Percentiles rank a stretch among this genome's conserved stretches.
Evolutionary conservation across 2,888 invertebrate species (phyloP).

Genomic region (Pammene fasciana): DNA sequence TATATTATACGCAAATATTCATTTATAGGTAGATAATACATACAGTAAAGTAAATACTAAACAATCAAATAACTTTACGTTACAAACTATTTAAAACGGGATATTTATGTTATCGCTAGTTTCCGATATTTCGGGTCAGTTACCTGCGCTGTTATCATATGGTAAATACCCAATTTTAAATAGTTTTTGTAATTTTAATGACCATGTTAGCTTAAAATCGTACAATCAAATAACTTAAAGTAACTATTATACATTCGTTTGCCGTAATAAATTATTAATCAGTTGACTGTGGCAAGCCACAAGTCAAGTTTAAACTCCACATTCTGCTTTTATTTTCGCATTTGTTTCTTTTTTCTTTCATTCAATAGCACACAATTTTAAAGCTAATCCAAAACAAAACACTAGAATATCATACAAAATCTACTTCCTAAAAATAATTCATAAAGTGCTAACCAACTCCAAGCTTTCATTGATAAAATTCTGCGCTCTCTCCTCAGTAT

Average conservation of each 20-base stretch:
- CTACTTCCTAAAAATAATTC: constrained; percentile 49
- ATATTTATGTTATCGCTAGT: no score
- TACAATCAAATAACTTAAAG: no score
- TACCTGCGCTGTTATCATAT: no score
- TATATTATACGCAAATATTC: neutral
- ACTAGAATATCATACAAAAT: constrained; percentile 32
- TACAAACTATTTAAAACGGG: no score
- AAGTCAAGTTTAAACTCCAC: neutral
- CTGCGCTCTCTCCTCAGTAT: constrained; percentile 65
- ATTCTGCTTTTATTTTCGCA: neutral
- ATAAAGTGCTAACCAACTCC: constrained; percentile 75
- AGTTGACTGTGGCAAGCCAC: neutral
- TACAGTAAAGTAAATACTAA: no score
- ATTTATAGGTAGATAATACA: neutral
- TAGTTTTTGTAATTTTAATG: no score
- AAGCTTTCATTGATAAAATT: constrained; percentile 77
- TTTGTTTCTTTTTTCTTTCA: neutral
- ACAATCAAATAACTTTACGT: no score
- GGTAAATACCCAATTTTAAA: no score
- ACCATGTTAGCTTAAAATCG: no score
- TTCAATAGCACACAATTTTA: neutral
- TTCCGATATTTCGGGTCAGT: no score
- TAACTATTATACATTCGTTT: neutral
- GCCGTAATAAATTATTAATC: neutral
- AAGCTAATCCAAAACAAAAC: constrained; percentile 15